These are phyloP conservation scores for Eidolon helvum DNA, from an alignment of 2,113 vertebrate genomes.

Conservation along the genomic window DNA sequence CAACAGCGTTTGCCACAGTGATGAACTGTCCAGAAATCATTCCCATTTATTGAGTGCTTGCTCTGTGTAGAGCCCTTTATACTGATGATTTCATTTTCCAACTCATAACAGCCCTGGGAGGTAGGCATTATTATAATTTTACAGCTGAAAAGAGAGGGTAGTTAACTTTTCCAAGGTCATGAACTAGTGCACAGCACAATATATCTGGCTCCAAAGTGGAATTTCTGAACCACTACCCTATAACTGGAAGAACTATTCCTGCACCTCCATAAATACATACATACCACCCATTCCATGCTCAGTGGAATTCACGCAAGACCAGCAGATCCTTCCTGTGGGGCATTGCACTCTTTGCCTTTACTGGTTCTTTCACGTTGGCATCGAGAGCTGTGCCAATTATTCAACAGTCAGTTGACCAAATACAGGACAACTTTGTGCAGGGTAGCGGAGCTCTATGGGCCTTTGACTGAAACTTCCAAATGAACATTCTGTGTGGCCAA, in stretches of 20 bases:
- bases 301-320: background rate
- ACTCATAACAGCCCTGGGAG: background rate
- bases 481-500: conserved; percentile 70
- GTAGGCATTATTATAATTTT: background rate
- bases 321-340: background rate
- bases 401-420: conserved; percentile 79
- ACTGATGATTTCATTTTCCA: background rate
- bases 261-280: background rate
- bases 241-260: background rate
- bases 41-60: background rate
- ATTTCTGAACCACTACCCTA: background rate
- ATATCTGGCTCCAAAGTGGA: background rate
- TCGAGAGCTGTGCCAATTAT: conserved; percentile 70
- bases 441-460: conserved; percentile 26
- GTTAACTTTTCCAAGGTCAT: background rate
- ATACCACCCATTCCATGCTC: background rate
- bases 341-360: background rate
- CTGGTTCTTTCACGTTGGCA: conserved; percentile 56
- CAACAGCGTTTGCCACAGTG: rapidly evolving
- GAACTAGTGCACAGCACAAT: background rate
- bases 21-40: background rate
- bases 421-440: conserved; percentile 74
- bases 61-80: background rate
- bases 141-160: background rate
- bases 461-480: conserved; percentile 72